Base-by-base conservation (phyloP, 2,797 vertebrate genomes). In the Gymnocypris eckloni region DNA sequence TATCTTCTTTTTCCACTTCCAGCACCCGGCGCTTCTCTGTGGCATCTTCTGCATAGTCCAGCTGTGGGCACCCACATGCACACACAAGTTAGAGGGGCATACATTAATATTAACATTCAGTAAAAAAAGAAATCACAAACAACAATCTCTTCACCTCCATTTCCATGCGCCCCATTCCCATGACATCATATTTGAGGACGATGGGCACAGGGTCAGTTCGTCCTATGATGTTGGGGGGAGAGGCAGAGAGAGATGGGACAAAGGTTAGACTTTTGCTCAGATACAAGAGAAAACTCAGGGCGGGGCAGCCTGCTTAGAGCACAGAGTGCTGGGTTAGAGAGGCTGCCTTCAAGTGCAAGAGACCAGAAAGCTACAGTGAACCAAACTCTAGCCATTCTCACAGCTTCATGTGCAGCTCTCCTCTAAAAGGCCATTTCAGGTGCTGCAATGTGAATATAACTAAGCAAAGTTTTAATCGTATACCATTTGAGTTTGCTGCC, bases 321-420 rank as follows among this genome's bases (percentile, higher is more conserved):
- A 98, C 96, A 98, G 95, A 96, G 97, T 97, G 96, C 97, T 97
- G 97, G 97, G 98, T 99, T 99, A 99, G 97, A 99, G 96, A 97
- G 96, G 97, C 98, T 98, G 98, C 97, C 97, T 99, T 98, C 96
- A 96, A 98, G 97, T 99, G 98, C 98, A 99, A 96, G 97, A 99
- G 97, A 99, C 98, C 98, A 99, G 97, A 99, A 98, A 98, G 98
- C 98, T 99, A 99, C 97, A 99, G 98, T 99, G 97, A 98, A 99
- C 97, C 97, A 98, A 98, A 98, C 96, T 97, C 93, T 91, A 98
- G 97, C 97, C 95, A 97, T 99, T 99, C 98, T 99, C 98, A 99
- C 98, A 99, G 98, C 98, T 99, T 98, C 67, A 72, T 86, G 86
- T 82, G 81, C 70, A 76, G 85, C 85, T 70, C 79, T 64, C 61